Evolutionary conservation across 2,797 vertebrate species (phyloP), one percentile per base, ranked within the genome.

Genomic region (Sebastes minor): DNA sequence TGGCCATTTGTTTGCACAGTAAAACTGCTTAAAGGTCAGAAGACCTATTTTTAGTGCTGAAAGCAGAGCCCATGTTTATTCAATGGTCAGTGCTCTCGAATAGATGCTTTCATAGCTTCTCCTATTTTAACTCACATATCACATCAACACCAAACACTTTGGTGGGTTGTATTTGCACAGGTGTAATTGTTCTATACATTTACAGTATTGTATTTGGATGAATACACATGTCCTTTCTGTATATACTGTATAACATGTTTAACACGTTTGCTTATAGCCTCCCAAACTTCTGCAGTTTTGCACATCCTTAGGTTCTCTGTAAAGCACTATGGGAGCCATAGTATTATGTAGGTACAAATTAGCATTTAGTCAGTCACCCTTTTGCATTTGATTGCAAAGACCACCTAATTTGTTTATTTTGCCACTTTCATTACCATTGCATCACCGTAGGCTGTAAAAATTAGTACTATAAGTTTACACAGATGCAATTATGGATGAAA

Each of bases 401-500:
- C 6, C 18, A 30, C 30, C 27, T 22, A 4, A n/a, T 85, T 33
- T 80, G 35, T 78, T 82, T 61, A 23, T 56, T 70, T 10, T 61
- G 10, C 11, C 27, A 1, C 83, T 56, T 83, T 66, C 30, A 72
- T 74, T 65, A 63, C 53, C 32, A 13, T 38, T 2, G 27, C 49
- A 46, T 61, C 38, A 53, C 63, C 42, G 8, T 16, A 25, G 63
- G 76, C 70, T 60, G 11, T 30, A 2, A 42, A 67, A 57, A 56
- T 30, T 12, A 42, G 9, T 20, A 16, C 53, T 63, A 16, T 8
- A 20, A 20, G 10, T 82, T 68, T 77, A 86, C 42, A 53, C 28
- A 83, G 55, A 81, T 74, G 55, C 73, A 72, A 22, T 85, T 62
- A 76, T 62, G 76, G 74, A 71, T 84, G 42, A 82, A 72, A 71